These are phyloP conservation scores for Drosophila demipolita DNA, from an alignment of 2,888 invertebrate genomes.

Conservation along the genomic window DNA sequence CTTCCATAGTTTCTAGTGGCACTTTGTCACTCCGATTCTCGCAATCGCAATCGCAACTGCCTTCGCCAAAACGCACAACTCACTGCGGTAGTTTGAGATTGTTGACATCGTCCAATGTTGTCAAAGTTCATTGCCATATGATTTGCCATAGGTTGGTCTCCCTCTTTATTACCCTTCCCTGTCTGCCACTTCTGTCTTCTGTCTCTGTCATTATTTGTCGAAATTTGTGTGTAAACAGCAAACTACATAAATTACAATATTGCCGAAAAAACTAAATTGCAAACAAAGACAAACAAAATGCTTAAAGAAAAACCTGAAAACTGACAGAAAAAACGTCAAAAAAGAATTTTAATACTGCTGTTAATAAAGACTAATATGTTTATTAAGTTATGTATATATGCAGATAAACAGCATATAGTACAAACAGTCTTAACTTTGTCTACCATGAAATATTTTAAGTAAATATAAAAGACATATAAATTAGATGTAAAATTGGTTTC, in stretches of 20 bases:
- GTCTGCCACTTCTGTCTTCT: constrained; percentile 3
- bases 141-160: constrained; percentile 23
- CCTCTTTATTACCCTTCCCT: constrained; percentile 21
- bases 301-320: constrained; percentile 3
- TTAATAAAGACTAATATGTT: neutral
- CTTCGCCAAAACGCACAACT: constrained; percentile 63
- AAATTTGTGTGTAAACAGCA: constrained; percentile 34
- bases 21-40: constrained; percentile 60
- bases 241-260: constrained; percentile 38
- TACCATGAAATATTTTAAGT: neutral
- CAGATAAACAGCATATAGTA: neutral
- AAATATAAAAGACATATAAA: neutral
- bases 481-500: neutral
- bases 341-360: constrained; percentile 3
- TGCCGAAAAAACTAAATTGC: constrained; percentile 33
- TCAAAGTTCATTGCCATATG: constrained; percentile 71
- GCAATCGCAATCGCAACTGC: constrained; percentile 41
- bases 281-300: constrained; percentile 5
- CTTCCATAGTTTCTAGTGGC: constrained; percentile 61
- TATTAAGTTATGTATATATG: neutral
- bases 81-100: constrained; percentile 31
- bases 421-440: neutral
- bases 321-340: constrained; percentile 22
- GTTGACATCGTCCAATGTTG: constrained; percentile 25
- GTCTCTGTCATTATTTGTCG: constrained; percentile 27